Conservation (phyloP, 2,113 vertebrate species). For the Aegypius monachus region DNA sequence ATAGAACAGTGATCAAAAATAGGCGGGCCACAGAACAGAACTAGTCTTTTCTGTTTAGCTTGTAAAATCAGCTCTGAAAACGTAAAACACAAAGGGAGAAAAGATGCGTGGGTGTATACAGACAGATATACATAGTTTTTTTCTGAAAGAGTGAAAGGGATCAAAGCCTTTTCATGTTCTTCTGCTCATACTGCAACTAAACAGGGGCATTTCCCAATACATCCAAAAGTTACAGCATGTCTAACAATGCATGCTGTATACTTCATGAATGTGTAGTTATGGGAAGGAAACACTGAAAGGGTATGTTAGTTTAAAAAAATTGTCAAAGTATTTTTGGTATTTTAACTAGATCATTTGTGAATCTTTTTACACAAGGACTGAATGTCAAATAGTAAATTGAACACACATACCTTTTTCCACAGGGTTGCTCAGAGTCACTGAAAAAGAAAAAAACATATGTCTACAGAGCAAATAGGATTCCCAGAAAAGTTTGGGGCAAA, state of each 20-base stretch:
- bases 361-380: not conserved
- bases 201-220: not conserved
- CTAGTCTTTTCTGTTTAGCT: not conserved
- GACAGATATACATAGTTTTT: not conserved
- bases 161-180: not conserved
- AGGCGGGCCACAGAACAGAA: not conserved
- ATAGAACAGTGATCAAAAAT: not conserved
- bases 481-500: not conserved
- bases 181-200: not conserved
- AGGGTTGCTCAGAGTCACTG: conserved; percentile 88
- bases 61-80: not conserved
- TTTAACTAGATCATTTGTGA: not conserved
- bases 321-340: not conserved
- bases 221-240: not conserved
- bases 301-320: not conserved
- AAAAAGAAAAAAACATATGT: not conserved
- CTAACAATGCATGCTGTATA: not conserved
- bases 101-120: not conserved
- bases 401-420: conserved; percentile 86
- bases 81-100: not conserved
- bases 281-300: not conserved
- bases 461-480: not conserved
- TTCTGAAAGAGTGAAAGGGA: not conserved
- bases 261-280: not conserved
- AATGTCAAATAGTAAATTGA: not conserved